Base-by-base conservation (phyloP, 2,888 invertebrate species). In the Hydrotaea diabolus region DNA sequence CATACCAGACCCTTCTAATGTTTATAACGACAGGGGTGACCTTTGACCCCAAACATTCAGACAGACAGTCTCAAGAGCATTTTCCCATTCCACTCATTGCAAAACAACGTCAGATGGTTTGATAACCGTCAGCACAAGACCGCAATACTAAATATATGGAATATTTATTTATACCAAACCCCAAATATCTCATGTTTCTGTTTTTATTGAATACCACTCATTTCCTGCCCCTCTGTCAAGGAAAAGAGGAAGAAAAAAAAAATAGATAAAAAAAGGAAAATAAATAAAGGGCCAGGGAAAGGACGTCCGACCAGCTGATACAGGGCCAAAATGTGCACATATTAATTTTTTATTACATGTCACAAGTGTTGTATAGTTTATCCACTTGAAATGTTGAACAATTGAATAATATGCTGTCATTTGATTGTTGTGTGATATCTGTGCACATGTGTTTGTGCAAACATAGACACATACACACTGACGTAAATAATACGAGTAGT, bases 351-450 rank as follows among this genome's bases (percentile, higher is more conserved):
- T 88, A 88, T 89, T 88, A 88, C 43, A 78, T 72, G 64, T 79
- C 82, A 82, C 64, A 82, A 79, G 39, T 76, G 75, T 82, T 82
- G 43, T 89, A 86, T 86, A 83, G 77, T 88, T 90, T 88, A 87
- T 87, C 88, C 90, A 87, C 71, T 82, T 90, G 89, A 89, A 89
- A 89, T 87, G 89, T 88, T 87, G 87, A 89, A 90, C 90, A 90
- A 90, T 90, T 90, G 90, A 90, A 90, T 89, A 89, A 90, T 90
- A 89, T 89, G 88, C 90, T 90, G 90, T 90, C 89, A 89, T 88
- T 90, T 89, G 87, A 88, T 87, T 87, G 88, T 86, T 87, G 69
- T 85, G 85, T 31, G 31, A 31, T 31, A 82, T 84, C 78, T 83
- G 74, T 77, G 80, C 66, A 79, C 69, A 76, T 78, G 13, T 39